phyloP scores from a whole-genome alignment of 2,797 vertebrate species.

The Sphenopsis melanotis region DNA sequence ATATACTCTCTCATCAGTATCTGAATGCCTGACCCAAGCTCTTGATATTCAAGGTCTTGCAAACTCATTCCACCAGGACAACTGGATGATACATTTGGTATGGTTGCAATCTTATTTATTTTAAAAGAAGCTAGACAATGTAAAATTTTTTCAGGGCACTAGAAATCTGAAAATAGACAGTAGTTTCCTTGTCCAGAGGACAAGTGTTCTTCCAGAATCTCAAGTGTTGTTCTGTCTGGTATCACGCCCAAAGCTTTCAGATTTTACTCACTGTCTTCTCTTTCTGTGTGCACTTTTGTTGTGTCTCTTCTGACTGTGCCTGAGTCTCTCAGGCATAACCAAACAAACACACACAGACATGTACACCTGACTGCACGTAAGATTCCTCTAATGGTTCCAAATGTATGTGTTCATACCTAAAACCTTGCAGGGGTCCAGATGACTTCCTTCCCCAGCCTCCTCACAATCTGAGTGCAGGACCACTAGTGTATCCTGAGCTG shows the following conservation, averaged over 20 bases:
- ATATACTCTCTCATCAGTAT: not conserved
- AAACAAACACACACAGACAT: not conserved
- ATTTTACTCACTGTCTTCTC: not conserved
- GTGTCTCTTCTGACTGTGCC: not conserved
- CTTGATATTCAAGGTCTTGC: not conserved
- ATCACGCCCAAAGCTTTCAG: not conserved
- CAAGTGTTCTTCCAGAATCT: not conserved
- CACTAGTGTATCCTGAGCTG: not conserved
- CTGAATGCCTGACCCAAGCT: not conserved
- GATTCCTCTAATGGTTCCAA: not conserved
- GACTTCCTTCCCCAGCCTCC: not conserved
- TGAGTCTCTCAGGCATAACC: not conserved
- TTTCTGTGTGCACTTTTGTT: not conserved
- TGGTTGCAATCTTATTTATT: not conserved
- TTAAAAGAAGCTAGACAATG: not conserved
- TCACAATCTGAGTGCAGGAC: not conserved
- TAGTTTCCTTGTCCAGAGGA: not conserved
- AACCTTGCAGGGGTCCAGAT: not conserved
- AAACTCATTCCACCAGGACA: not conserved
- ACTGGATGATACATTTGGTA: not conserved
- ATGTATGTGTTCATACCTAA: not conserved
- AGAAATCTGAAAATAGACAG: not conserved
- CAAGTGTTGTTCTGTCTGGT: not conserved
- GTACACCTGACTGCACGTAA: not conserved
- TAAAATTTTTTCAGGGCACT: not conserved